A percentile compares a stretch with the other conserved stretches of the same genome.
Conservation (phyloP, 2,113 vertebrate genomes). For the Shinisaurus crocodilurus region DNA sequence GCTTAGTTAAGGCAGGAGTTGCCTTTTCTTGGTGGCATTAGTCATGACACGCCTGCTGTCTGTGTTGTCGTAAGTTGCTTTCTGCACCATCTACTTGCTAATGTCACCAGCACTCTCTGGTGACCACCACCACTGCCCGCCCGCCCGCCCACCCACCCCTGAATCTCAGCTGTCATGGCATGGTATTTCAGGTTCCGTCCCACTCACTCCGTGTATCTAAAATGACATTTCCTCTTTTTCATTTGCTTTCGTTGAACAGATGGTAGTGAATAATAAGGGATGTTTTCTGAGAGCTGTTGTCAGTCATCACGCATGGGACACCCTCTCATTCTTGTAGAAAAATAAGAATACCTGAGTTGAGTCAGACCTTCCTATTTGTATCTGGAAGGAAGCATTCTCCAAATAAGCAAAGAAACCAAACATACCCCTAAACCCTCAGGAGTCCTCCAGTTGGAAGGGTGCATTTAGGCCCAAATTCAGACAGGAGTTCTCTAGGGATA, state of each 20-base stretch:
- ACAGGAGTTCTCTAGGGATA: not conserved
- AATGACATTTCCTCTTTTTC: constrained; percentile 9
- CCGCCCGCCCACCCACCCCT: not conserved
- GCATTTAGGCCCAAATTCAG: not conserved
- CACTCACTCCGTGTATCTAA: not conserved
- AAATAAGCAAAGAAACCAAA: not conserved
- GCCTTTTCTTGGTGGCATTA: not conserved
- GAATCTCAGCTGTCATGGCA: not conserved
- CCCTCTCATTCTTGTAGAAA: not conserved
- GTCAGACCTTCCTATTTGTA: not conserved
- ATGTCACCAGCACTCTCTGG: not conserved
- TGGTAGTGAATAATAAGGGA: constrained; percentile 19
- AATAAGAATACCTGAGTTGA: not conserved
- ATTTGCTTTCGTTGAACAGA: constrained; percentile 5
- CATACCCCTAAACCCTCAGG: not conserved
- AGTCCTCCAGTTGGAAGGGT: not conserved
- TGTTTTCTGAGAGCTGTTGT: not conserved
- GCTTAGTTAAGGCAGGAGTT: not conserved
- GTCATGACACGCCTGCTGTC: not conserved
- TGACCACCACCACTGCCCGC: no score
- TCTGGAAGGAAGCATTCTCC: not conserved
- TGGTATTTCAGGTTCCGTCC: constrained; percentile 4
- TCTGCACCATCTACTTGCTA: not conserved
- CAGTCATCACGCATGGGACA: not conserved
- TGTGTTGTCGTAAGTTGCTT: not conserved